Conservation (phyloP, 35 echinoderm and acorn worm species). For the Holothuria glaberrima region DNA sequence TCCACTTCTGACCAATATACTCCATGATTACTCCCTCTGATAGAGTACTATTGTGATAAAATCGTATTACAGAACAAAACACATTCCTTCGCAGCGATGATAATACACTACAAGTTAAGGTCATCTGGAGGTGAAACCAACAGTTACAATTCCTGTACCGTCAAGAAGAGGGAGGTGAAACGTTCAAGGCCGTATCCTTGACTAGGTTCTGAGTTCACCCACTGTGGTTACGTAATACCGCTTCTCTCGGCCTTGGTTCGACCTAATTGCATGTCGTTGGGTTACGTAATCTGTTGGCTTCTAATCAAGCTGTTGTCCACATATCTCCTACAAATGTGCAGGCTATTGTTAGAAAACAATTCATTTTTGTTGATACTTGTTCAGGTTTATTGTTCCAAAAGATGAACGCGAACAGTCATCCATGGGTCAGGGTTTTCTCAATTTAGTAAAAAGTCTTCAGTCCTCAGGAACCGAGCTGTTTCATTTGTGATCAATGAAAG, state of each 20-base stretch:
- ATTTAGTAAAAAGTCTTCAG: too few species aligned
- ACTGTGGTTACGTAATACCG: constrained; percentile 8
- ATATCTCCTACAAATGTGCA: neutral
- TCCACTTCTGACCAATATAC: too few species aligned
- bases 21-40: too few species aligned
- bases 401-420: constrained; percentile 4
- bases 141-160: too few species aligned
- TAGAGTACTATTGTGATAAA: too few species aligned
- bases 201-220: constrained; percentile 22
- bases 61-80: too few species aligned
- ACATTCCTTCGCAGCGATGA: too few species aligned
- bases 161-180: neutral
- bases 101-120: too few species aligned
- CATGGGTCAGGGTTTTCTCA: constrained; percentile 22
- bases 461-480: too few species aligned
- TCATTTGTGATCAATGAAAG: too few species aligned
- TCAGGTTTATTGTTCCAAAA: neutral
- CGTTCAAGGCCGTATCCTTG: constrained; percentile 28
- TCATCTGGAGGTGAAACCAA: too few species aligned
- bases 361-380: neutral
- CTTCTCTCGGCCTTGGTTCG: neutral
- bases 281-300: neutral
- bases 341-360: neutral
- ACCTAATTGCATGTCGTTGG: constrained; percentile 10
- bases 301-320: constrained; percentile 34